These are phyloP conservation scores for Bos indicus DNA, from an alignment of 2,113 vertebrate species.

Conservation along the genomic window DNA sequence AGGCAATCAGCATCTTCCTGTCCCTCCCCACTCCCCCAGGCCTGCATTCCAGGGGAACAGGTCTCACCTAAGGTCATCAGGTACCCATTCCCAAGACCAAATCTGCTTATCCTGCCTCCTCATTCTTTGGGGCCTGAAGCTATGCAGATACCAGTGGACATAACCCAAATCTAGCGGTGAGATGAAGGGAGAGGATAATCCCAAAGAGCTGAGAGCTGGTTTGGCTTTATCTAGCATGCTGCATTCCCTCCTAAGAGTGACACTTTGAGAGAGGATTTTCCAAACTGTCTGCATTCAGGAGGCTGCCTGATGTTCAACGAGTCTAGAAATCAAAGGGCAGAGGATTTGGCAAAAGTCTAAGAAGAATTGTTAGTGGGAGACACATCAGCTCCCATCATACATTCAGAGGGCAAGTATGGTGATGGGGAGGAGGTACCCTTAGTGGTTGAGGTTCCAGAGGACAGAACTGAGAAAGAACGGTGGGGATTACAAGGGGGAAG, in stretches of 20 bases:
- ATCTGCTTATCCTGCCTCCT: not conserved
- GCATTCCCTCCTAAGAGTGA: not conserved
- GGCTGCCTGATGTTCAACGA: rapidly evolving
- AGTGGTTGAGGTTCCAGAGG: not conserved
- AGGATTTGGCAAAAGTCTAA: not conserved
- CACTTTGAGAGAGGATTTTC: not conserved
- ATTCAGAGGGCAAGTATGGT: not conserved
- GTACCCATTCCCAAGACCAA: not conserved
- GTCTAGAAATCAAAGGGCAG: not conserved
- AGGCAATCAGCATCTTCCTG: not conserved
- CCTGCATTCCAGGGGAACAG: not conserved
- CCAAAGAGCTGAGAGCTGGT: not conserved
- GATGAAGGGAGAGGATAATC: not conserved
- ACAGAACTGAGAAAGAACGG: not conserved
- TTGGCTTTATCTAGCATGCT: not conserved
- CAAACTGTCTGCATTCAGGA: not conserved
- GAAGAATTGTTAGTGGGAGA: not conserved
- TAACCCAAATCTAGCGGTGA: not conserved
- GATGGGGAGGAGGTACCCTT: not conserved
- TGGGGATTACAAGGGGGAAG: not conserved
- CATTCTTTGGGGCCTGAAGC: not conserved
- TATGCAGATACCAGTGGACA: not conserved
- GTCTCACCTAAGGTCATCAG: not conserved
- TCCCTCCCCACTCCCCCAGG: not conserved
- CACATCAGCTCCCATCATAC: too few relatives aligned